These are phyloP conservation scores for Leptinotarsa juncta DNA, from an alignment of 2,888 invertebrate species.

Conservation along the genomic window DNA sequence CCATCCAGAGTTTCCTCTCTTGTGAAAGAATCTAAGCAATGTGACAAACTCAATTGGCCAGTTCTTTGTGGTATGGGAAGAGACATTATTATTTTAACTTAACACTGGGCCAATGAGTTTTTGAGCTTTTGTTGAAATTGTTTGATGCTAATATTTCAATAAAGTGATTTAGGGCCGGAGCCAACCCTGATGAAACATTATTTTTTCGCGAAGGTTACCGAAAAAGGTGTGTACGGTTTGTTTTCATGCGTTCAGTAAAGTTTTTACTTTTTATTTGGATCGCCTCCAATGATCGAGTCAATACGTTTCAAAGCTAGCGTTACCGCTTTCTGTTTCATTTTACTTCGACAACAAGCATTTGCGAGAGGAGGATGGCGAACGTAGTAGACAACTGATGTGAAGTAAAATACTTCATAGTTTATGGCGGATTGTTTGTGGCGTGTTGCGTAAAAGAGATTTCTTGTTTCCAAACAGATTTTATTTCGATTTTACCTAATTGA, in stretches of 20 bases:
- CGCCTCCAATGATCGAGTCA: constrained; percentile 4
- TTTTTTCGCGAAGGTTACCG: constrained; percentile 14
- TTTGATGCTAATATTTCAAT: too few species aligned
- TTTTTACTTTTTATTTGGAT: constrained; percentile 1
- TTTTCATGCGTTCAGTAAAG: constrained; percentile 10
- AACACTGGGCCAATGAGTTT: too few species aligned
- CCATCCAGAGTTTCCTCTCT: too few species aligned
- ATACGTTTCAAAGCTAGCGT: background rate
- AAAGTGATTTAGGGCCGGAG: background rate
- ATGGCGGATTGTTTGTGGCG: constrained; percentile 46
- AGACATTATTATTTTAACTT: too few species aligned
- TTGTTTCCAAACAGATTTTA: constrained; percentile 34
- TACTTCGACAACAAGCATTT: constrained; percentile 16
- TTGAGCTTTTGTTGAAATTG: too few species aligned
- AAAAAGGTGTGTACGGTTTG: constrained; percentile 18
- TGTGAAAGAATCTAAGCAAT: too few species aligned
- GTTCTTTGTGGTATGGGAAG: too few species aligned
- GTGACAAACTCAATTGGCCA: too few species aligned
- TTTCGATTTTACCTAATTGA: constrained; percentile 27
- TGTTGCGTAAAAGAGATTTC: constrained; percentile 60
- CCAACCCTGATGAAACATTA: background rate
- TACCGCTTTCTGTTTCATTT: constrained; percentile 7
- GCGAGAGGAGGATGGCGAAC: constrained; percentile 19
- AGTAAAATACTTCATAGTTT: constrained; percentile 55
- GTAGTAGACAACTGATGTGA: constrained; percentile 36